These are phyloP conservation scores for Platysternon megacephalum DNA, from an alignment of 2,113 vertebrate species.

Conservation along the genomic window DNA sequence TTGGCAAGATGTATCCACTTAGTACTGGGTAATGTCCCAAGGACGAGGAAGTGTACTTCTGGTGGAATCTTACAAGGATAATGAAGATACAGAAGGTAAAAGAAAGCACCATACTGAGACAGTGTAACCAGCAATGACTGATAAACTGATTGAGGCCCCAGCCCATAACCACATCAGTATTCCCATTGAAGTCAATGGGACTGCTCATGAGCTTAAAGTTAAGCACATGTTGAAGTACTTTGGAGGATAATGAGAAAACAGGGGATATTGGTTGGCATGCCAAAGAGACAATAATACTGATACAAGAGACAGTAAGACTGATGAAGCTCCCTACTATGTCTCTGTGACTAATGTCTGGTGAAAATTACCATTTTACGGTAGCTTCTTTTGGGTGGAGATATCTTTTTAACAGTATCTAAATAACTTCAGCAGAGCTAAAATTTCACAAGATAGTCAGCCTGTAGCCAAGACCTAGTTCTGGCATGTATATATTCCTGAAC, in stretches of 20 bases:
- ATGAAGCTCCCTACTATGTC: rapidly evolving
- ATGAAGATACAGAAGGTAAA: background rate
- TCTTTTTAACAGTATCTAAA: background rate
- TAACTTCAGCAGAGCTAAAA: background rate
- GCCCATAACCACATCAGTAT: background rate
- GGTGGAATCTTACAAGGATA: background rate
- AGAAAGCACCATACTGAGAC: background rate
- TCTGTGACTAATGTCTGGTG: rapidly evolving
- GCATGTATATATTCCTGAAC: background rate
- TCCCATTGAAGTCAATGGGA: background rate
- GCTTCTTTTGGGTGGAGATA: background rate
- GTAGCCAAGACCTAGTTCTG: background rate
- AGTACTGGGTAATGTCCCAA: background rate
- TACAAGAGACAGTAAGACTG: background rate
- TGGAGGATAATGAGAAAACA: background rate
- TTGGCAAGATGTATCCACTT: rapidly evolving
- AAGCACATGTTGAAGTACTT: background rate
- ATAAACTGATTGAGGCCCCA: conserved; percentile 5
- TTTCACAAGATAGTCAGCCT: background rate
- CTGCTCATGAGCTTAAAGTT: background rate
- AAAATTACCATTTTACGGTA: rapidly evolving
- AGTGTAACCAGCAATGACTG: background rate
- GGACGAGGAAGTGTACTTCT: background rate
- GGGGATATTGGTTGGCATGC: background rate
- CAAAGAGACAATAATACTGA: background rate